Evolutionary conservation across 2,888 invertebrate species (phyloP), one percentile per base, ranked within the genome.

Genomic region (Andrena fulva): DNA sequence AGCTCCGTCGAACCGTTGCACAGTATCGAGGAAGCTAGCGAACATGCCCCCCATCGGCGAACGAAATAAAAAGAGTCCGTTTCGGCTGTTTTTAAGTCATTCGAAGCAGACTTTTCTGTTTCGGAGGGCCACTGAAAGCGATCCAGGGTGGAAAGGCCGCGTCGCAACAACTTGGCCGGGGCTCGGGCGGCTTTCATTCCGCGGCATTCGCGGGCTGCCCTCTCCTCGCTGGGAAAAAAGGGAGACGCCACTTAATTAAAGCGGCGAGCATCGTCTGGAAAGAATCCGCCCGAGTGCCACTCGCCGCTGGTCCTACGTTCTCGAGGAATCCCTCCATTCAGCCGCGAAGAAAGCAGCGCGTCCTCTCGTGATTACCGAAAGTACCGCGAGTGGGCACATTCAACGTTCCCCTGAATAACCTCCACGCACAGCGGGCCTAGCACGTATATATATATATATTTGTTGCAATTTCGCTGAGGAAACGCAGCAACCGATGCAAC

Each of bases 211-310:
- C 68, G 63, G 54, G 74, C 60, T 2, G n/a, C 67, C 56, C 66
- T 42, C 63, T 77, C 63, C 72, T 59, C 52, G 54, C 31, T 63
- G 63, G n/a, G 75, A 78, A 80, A 83, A 69, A 87, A 79, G 83
- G 79, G 77, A 86, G 72, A 82, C 73, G 86, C 80, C 83, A 87
- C 89, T 88, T 88, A 88, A 88, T 88, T 88, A 88, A 87, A 85
- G 76, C 84, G 74, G 70, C 77, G 73, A 82, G 82, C 74, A 87
- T 82, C 88, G 86, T 87, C 82, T 80, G 77, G 82, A 82, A 76
- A 88, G 85, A 88, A 86, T 80, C 77, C 78, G 67, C 76, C 48
- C 12, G 81, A 87, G 89, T 89, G 84, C 62, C 87, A 87, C 89
- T 89, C 84, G 66, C 50, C 29, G 69, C 56, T 67, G 79, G 79